Conservation (phyloP, 1,140 invertebrate species). For the Radopholus similis region DNA sequence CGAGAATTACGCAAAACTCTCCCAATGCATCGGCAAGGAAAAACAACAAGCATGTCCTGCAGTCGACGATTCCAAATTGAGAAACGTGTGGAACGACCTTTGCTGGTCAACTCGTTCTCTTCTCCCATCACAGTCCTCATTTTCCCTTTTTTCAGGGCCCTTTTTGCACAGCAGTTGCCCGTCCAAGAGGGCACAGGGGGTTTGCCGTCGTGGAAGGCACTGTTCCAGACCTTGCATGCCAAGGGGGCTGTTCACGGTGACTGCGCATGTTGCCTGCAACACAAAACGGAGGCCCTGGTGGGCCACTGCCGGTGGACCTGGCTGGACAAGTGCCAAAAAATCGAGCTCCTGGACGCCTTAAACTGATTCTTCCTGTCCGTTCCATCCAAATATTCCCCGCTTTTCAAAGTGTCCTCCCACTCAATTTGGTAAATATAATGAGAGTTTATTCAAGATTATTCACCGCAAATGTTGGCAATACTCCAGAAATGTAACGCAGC, state of each 20-base stretch:
- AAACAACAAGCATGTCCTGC: slow-evolving; percentile 14
- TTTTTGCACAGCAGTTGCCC: slow-evolving; percentile 3
- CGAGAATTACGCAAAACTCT: slow-evolving; percentile 24
- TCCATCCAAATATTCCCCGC: neutral
- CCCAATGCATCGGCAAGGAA: slow-evolving; percentile 5
- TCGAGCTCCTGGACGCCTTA: neutral
- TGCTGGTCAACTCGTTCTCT: neutral
- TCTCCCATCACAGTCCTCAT: neutral
- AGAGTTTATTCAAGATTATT: no score
- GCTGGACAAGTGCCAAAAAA: slow-evolving; percentile 20
- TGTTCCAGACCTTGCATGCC: neutral
- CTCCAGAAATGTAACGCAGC: no score
- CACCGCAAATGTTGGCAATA: no score
- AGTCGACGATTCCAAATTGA: slow-evolving; percentile 4
- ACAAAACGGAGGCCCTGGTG: neutral
- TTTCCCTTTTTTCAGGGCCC: slow-evolving; percentile 6
- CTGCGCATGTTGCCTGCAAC: slow-evolving; percentile 27
- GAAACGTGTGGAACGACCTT: slow-evolving; percentile 21
- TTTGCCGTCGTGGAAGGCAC: neutral
- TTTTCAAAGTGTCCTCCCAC: no score
- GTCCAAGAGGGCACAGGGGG: neutral
- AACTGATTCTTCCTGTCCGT: neutral
- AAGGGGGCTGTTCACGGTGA: slow-evolving; percentile 1
- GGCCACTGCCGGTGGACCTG: slow-evolving; percentile 31
- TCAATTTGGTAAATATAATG: no score